Evolutionary conservation across 2,113 vertebrate genomes (phyloP).

Genomic region (Balaenoptera acutorostrata): DNA sequence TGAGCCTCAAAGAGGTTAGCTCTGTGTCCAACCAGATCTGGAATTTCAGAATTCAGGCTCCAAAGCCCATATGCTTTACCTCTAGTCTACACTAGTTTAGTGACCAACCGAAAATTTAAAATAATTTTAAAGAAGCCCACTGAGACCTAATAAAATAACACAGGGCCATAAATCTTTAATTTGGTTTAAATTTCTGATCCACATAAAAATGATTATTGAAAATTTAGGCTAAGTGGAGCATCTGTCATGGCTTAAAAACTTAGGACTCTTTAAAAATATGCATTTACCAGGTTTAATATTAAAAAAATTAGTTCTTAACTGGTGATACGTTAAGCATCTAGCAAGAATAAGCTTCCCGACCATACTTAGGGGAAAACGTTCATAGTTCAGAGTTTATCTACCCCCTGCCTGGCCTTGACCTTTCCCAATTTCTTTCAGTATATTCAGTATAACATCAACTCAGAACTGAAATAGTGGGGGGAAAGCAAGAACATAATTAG

Average conservation of each 20-base stretch:
- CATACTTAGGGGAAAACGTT: not conserved
- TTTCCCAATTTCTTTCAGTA: not conserved
- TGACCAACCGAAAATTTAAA: not conserved
- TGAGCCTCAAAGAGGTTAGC: not conserved
- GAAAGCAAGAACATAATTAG: not conserved
- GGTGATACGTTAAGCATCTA: not conserved
- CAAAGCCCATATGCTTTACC: not conserved
- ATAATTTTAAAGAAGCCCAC: not conserved
- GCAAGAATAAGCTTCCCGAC: not conserved
- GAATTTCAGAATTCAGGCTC: not conserved
- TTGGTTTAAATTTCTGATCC: not conserved
- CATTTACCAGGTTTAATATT: not conserved
- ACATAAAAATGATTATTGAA: not conserved
- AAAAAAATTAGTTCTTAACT: not conserved
- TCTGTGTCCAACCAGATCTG: accelerated
- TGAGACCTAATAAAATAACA: not conserved
- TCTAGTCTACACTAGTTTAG: not conserved
- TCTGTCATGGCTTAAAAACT: not conserved
- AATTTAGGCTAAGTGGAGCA: not conserved
- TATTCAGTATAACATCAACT: not conserved
- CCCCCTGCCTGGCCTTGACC: not conserved
- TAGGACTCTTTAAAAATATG: not conserved
- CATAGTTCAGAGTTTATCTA: not conserved
- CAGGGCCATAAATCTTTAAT: not conserved
- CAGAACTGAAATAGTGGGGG: not conserved